Conservation (phyloP, 2,797 vertebrate genomes). For the Tokudaia muenninki region DNA sequence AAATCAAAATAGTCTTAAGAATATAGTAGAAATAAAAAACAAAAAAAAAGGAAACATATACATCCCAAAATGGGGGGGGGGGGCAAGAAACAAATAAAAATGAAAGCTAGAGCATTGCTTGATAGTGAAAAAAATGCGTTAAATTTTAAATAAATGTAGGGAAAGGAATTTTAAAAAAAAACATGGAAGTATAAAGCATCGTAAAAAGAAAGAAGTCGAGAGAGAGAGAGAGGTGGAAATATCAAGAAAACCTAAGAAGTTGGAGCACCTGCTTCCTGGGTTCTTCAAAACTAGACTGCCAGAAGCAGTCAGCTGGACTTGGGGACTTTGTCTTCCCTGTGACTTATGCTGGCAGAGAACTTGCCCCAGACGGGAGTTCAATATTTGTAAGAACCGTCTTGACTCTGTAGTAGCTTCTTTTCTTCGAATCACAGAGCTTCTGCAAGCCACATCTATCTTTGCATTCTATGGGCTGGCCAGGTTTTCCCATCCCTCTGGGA, state of each 20-base stretch:
- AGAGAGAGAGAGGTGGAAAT: not conserved
- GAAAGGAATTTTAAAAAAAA: not conserved
- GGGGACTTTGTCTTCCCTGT: not conserved
- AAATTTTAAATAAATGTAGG: not conserved
- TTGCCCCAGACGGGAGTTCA: not conserved
- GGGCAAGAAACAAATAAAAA: not conserved
- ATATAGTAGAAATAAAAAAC: not conserved
- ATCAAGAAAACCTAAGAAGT: not conserved
- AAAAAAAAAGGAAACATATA: too few relatives aligned
- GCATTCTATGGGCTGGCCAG: not conserved
- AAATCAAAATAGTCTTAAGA: not conserved
- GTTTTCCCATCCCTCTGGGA: not conserved
- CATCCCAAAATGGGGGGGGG: rapidly evolving
- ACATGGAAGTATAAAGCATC: not conserved
- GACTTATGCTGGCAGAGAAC: not conserved
- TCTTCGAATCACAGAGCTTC: not conserved
- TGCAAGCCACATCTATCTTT: not conserved
- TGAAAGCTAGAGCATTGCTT: not conserved
- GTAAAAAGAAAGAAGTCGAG: not conserved
- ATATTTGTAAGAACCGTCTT: not conserved
- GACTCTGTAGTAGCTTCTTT: not conserved
- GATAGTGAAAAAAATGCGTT: not conserved
- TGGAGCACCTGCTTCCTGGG: not conserved
- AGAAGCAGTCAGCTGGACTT: not conserved
- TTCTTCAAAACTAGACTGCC: not conserved